phyloP scores from a whole-genome alignment of 1,140 invertebrate species.

The Meloidogyne exigua region DNA sequence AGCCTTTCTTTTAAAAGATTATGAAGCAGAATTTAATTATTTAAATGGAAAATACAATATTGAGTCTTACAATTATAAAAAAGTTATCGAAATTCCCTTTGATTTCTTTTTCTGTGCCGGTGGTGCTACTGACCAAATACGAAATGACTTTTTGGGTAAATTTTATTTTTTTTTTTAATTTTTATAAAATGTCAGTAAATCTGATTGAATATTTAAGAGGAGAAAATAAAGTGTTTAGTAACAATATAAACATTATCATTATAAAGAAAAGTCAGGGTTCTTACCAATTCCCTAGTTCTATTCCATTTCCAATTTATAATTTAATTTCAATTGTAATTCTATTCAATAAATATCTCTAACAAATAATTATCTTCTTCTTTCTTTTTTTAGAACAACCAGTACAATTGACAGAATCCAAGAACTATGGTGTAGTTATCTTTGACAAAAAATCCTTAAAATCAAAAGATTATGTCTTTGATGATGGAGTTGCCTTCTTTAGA shows the following conservation, averaged over 20 bases:
- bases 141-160: not conserved
- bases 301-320: no score
- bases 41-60: not conserved
- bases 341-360: no score
- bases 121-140: conserved; percentile 14
- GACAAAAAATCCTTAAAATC: not conserved
- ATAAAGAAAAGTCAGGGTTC: no score
- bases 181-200: no score
- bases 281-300: no score
- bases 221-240: no score
- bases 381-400: not conserved
- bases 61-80: not conserved
- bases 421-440: conserved; percentile 12
- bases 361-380: no score
- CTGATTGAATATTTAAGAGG: no score
- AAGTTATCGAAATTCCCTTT: conserved; percentile 4
- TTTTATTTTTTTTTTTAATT: no score
- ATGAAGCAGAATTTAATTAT: not conserved
- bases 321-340: no score
- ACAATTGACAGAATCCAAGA: not conserved
- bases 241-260: no score
- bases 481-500: not conserved
- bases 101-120: conserved; percentile 22
- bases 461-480: not conserved
- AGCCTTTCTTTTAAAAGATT: not conserved